Evolutionary conservation across 2,113 vertebrate species (phyloP), one percentile per base, ranked within the genome.

Genomic region (Tautogolabrus adspersus): DNA sequence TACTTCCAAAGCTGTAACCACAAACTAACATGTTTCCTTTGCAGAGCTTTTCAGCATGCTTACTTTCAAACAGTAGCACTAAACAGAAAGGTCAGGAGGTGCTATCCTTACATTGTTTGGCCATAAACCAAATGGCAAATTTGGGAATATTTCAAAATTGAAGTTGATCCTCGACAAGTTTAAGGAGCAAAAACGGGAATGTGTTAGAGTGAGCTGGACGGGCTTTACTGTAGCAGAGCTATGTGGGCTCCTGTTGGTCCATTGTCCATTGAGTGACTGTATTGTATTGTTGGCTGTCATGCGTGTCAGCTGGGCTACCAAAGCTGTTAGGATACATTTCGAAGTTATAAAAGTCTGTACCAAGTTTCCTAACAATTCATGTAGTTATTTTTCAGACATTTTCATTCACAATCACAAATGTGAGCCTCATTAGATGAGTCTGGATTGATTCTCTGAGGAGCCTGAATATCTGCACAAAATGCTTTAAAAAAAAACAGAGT

Each of bases 241-340:
- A 66, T 83, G 75, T 69, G 71, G 69, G 60, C 74, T 81, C 52
- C 70, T 60, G 73, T 73, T 81, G 74, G 61, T 51, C 49, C 23
- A 74, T 81, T 87, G 88, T 90, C 59, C 71, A 68, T 15, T 86
- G 60, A 87, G 21, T 19, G 6, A 61, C 58, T 58, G 21, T 63
- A 72, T 83, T 85, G 79, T 84, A 55, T 59, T 77, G 61, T 66
- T 83, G 74, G 75, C 77, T 67, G 69, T 65, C 79, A 70, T 82
- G 81, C 61, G 18, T 79, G 75, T 84, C 86, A 81, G 68, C 68
- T 61, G 49, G 74, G 26, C 26, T 26, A 40, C 38, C 3, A 42
- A 40, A 40, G 38, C 10, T 40, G 6, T 40, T 40, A 40, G 26
- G 26, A 26, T 26, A 26, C 1, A 26, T 26, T 26, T 3, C 2